These are phyloP conservation scores for Pterophyllum scalare DNA, from an alignment of 2,113 vertebrate species.

Conservation along the genomic window DNA sequence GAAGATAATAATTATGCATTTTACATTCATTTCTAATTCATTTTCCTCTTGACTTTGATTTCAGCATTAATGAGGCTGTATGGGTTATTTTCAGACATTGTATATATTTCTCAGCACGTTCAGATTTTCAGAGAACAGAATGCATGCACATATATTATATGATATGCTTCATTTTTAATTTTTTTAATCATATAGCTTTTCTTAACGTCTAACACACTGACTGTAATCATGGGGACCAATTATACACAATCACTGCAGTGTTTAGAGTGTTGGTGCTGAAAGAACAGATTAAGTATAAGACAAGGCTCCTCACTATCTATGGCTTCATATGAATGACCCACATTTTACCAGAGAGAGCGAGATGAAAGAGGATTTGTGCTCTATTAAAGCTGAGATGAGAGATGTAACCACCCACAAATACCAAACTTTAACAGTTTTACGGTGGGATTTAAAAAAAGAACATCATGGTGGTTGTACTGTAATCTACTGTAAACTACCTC, in stretches of 20 bases:
- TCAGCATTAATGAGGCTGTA: neutral
- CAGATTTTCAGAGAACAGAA: neutral
- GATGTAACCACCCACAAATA: too few relatives aligned
- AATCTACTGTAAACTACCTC: too few relatives aligned
- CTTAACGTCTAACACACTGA: neutral
- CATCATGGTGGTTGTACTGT: too few relatives aligned
- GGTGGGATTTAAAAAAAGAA: too few relatives aligned
- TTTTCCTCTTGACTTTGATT: constrained; percentile 17
- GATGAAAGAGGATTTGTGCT: neutral
- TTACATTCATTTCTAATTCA: constrained; percentile 1
- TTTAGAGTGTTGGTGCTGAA: neutral
- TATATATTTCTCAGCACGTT: neutral
- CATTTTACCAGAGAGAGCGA: neutral
- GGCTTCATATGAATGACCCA: neutral
- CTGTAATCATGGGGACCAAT: neutral
- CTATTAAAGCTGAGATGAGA: neutral
- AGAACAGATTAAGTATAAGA: neutral
- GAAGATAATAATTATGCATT: neutral
- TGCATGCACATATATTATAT: neutral
- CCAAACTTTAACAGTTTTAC: too few relatives aligned
- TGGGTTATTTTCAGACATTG: neutral
- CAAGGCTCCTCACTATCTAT: neutral
- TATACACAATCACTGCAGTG: neutral
- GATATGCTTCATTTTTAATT: neutral
- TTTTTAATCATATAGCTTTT: fast-evolving